Evolutionary conservation across 2,888 invertebrate genomes (phyloP).

Genomic region (Eupithecia dodoneata): DNA sequence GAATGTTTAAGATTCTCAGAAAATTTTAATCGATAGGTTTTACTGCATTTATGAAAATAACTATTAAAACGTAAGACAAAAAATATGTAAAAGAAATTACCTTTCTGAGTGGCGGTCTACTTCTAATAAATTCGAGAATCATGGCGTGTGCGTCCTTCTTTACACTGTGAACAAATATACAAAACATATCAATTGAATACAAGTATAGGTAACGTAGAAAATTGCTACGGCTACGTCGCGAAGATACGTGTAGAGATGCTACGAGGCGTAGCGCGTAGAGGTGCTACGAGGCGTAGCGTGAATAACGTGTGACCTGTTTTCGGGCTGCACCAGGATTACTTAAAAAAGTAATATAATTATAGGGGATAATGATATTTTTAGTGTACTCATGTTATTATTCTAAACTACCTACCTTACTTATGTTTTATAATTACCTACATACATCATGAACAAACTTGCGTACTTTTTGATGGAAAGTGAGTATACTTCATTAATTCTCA

Average conservation of each 20-base stretch:
- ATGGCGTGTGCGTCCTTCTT: slow-evolving; percentile 98
- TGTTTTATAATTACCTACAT: not conserved
- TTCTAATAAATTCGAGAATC: slow-evolving; percentile 98
- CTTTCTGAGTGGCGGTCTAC: slow-evolving; percentile 96
- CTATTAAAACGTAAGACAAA: not conserved
- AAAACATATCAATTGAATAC: not conserved
- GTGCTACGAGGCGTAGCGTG: not conserved
- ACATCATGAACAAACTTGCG: not conserved
- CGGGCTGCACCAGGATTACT: not conserved
- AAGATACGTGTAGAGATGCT: not conserved
- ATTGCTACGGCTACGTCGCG: not conserved
- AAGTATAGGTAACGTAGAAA: not conserved
- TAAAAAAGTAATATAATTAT: no score
- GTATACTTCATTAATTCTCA: not conserved
- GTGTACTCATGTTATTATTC: not conserved
- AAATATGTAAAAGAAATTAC: slow-evolving; percentile 69
- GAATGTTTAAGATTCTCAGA: not conserved
- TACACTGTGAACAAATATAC: slow-evolving; percentile 81
- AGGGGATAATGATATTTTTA: not conserved
- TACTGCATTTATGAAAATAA: not conserved
- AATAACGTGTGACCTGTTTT: not conserved
- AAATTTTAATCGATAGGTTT: not conserved
- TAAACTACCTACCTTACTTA: no score
- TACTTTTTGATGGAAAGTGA: not conserved
- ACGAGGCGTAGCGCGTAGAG: not conserved